Percentiles rank a stretch among this genome's conserved stretches.
Conservation (phyloP, 2,797 vertebrate species). For the Coregonus sp. region DNA sequence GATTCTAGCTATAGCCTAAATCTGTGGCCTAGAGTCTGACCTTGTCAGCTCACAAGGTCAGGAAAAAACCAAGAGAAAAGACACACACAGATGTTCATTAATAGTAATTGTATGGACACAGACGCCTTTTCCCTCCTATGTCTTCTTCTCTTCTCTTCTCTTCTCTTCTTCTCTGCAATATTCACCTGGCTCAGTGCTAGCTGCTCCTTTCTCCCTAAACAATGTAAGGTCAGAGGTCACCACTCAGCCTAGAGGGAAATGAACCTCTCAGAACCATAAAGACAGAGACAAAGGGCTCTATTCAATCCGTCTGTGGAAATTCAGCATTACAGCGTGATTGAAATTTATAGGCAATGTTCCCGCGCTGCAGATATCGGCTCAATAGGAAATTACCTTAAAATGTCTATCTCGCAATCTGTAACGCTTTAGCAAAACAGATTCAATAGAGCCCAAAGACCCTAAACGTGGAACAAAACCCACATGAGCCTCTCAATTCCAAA, state of each 20-base stretch:
- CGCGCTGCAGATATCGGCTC: too few relatives aligned
- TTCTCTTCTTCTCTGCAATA: not conserved
- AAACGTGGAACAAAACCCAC: constrained; percentile 50
- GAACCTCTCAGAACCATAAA: constrained; percentile 66
- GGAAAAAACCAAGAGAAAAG: not conserved
- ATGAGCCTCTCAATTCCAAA: constrained; percentile 49
- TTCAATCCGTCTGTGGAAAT: too few relatives aligned
- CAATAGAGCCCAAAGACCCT: constrained; percentile 52
- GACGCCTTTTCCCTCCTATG: not conserved
- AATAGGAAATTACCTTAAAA: too few relatives aligned
- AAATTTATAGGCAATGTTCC: too few relatives aligned
- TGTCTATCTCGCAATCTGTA: too few relatives aligned
- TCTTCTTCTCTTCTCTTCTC: not conserved
- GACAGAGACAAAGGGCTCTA: constrained; percentile 15
- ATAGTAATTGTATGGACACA: not conserved
- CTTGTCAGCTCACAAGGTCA: not conserved
- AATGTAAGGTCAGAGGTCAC: constrained; percentile 64
- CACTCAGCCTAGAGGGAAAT: constrained; percentile 59
- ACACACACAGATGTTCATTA: not conserved
- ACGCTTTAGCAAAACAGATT: not conserved
- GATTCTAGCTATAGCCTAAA: not conserved
- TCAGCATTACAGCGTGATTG: too few relatives aligned
- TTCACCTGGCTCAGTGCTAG: constrained; percentile 62
- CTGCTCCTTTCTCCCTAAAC: constrained; percentile 53
- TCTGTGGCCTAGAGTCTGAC: not conserved